Conservation (phyloP, 2,888 invertebrate genomes). For the Abrostola triplasia region DNA sequence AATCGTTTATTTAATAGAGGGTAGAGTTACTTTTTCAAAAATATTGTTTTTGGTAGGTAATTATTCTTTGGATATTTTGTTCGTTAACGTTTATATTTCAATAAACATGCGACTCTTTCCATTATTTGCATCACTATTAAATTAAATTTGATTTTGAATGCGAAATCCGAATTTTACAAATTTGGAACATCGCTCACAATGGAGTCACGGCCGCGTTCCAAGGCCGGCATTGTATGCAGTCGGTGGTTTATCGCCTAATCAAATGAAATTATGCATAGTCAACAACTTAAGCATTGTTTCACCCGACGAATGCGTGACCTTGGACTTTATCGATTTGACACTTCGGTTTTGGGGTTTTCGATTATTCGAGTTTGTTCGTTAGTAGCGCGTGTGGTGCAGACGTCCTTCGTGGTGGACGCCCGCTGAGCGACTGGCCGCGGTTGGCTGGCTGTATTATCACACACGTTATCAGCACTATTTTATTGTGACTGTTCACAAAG, state of each 20-base stretch:
- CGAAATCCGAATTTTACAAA: conserved; percentile 74
- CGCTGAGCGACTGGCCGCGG: conserved; percentile 74
- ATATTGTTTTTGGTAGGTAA: neutral
- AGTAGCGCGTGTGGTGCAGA: conserved; percentile 69
- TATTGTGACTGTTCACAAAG: conserved; percentile 58
- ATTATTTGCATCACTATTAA: conserved; percentile 31
- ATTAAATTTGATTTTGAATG: conserved; percentile 57
- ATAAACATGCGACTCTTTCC: conserved; percentile 32
- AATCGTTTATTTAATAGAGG: conserved; percentile 32
- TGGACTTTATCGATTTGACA: conserved; percentile 56
- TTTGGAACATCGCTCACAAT: conserved; percentile 71
- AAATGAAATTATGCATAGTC: conserved; percentile 79
- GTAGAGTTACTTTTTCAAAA: conserved; percentile 21
- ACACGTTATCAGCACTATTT: conserved; percentile 71
- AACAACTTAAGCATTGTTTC: conserved; percentile 65
- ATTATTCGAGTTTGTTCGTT: conserved; percentile 72
- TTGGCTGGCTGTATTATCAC: conserved; percentile 60
- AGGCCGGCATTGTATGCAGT: conserved; percentile 78
- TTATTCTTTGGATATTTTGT: conserved; percentile 17
- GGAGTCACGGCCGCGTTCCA: conserved; percentile 72
- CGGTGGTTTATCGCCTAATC: conserved; percentile 69
- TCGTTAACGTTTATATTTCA: conserved; percentile 46
- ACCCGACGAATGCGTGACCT: conserved; percentile 56
- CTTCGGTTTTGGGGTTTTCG: conserved; percentile 48
- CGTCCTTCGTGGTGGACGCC: conserved; percentile 77